A percentile compares a stretch with the other conserved stretches of the same genome.
Conservation (phyloP, 2,113 vertebrate genomes). For the Tringa solitaria region DNA sequence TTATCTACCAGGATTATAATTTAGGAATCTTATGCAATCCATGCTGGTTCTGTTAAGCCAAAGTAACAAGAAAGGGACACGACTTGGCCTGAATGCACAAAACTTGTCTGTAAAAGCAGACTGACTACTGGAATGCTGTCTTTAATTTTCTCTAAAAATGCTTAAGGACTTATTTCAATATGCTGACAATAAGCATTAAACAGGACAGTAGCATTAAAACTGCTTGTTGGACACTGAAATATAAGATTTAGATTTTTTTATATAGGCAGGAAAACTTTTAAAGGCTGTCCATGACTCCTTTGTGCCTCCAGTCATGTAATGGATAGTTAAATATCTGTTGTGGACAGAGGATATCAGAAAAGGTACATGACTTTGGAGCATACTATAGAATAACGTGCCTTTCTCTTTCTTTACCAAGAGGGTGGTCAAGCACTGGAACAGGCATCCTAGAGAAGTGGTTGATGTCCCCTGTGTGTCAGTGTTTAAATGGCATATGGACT, state of each 20-base stretch:
- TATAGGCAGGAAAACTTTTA: not conserved
- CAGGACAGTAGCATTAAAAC: not conserved
- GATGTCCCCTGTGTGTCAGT: not conserved
- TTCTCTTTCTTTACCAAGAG: not conserved
- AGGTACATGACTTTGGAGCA: not conserved
- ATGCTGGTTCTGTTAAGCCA: not conserved
- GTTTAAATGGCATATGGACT: not conserved
- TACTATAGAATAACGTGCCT: not conserved
- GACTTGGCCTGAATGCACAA: not conserved
- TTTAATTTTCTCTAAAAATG: not conserved
- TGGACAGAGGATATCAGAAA: not conserved
- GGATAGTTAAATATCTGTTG: not conserved
- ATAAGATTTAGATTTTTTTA: not conserved
- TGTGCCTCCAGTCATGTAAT: not conserved
- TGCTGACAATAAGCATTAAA: not conserved
- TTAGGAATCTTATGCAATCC: not conserved
- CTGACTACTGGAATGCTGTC: not conserved
- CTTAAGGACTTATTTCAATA: not conserved
- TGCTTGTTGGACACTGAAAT: not conserved
- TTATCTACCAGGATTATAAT: not conserved
- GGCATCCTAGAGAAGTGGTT: not conserved
- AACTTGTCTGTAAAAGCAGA: not conserved
- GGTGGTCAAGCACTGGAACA: not conserved
- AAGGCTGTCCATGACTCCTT: not conserved
- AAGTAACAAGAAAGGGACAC: not conserved